Percentiles rank a stretch among this genome's conserved stretches.
Evolutionary conservation across 2,797 vertebrate genomes (phyloP).

Genomic region (Micrastur ruficollis): DNA sequence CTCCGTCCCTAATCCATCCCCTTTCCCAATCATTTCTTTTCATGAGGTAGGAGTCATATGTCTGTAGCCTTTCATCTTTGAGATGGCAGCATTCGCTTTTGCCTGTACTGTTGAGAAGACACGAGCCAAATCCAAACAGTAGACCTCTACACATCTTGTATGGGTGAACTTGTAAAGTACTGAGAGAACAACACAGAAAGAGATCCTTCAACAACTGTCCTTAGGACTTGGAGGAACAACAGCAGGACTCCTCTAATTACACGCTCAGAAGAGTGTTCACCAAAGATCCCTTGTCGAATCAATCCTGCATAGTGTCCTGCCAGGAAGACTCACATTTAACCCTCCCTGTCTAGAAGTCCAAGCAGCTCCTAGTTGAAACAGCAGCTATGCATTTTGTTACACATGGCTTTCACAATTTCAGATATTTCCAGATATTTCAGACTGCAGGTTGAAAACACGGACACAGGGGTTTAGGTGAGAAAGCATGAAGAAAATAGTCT

Average conservation of each 20-base stretch:
- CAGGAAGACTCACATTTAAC: neutral
- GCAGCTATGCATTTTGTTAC: neutral
- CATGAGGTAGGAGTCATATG: accelerated
- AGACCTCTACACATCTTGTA: neutral
- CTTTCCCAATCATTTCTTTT: neutral
- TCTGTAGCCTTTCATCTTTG: neutral
- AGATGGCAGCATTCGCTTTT: neutral
- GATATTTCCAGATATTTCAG: neutral
- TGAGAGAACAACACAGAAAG: neutral
- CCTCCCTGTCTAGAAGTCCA: neutral
- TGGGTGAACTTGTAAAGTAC: neutral
- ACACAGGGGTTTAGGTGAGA: neutral
- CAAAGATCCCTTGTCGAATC: accelerated
- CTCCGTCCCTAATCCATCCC: neutral
- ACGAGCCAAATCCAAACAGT: accelerated
- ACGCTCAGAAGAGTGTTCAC: neutral
- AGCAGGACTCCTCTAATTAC: neutral
- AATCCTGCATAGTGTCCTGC: neutral
- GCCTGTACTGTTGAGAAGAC: neutral
- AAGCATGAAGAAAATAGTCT: accelerated
- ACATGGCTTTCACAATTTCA: neutral
- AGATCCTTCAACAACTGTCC: neutral
- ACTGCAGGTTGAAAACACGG: neutral
- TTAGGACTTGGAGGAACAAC: neutral
- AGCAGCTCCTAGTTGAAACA: neutral